Evolutionary conservation across 2,113 vertebrate genomes (phyloP), one percentile per base, ranked within the genome.

Genomic region (Limnothrissa miodon): DNA sequence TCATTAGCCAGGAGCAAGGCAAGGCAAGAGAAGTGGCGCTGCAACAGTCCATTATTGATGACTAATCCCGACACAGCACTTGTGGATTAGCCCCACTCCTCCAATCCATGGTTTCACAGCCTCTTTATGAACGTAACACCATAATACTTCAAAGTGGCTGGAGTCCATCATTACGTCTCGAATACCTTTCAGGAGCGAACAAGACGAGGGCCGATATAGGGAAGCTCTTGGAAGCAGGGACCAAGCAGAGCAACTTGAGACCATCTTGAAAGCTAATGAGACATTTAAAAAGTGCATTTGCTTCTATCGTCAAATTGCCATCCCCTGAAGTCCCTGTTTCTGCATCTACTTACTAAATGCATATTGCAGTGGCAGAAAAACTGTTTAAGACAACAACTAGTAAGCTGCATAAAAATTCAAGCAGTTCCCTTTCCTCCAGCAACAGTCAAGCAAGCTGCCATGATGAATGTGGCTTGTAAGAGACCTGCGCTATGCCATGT

Each of bases 121-220:
- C 78, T 79, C 51, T 56, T 83, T 83, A 81, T 86, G 83, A 83
- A 79, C 85, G 85, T 80, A 81, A 86, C 51, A 80, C 39, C 45
- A 23, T 46, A 79, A 83, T 19, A 74, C 70, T 81, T 86, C 81
- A 86, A 85, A 85, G 81, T 46, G 78, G 74, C 11, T 19, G 59
- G 81, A 85, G 84, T 88, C 70, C 79, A 81, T 46, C 83, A 81
- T 86, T 88, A 85, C 83, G 81, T 83, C 56, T 70, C 81, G 81
- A n/a, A 39, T 45, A 78, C 44, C 4, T 17, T 66, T 82, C 78
- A 78, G 0, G 9, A 78, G 45, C 39, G 66, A 82, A 19, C 8
- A 45, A 25, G 44, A 42, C 36, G 45, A n/a, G 42, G 44, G 19
- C 29, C 39, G 15, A 39, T 29, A 78, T 5, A 13, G 33, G 13